These are phyloP conservation scores for Monoplex corrugatus DNA, from an alignment of 2,888 invertebrate genomes.

Conservation along the genomic window DNA sequence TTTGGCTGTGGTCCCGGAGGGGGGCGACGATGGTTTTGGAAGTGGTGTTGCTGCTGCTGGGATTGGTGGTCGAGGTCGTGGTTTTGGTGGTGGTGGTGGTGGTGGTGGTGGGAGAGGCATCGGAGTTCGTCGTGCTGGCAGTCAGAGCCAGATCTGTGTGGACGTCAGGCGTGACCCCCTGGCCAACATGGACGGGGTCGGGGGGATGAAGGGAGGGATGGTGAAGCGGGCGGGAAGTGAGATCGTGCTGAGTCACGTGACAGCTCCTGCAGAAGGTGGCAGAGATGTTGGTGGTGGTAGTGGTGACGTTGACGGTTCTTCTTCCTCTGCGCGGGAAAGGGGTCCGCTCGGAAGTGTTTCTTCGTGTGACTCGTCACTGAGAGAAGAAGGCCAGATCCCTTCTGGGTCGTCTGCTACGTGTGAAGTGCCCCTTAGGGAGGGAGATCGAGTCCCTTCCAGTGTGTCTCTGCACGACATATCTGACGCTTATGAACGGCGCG, in stretches of 20 bases:
- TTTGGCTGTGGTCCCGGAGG: not conserved
- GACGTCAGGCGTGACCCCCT: constrained; percentile 6
- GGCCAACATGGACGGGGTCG: too few species aligned
- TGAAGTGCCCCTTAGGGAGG: too few species aligned
- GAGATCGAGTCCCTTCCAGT: not conserved
- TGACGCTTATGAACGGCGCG: not conserved
- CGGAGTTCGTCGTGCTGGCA: constrained; percentile 30
- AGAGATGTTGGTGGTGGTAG: not conserved
- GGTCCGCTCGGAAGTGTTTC: too few species aligned
- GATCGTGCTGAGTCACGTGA: constrained; percentile 5
- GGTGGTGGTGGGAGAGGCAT: not conserved
- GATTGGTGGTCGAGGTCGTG: not conserved
- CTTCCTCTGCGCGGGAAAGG: too few species aligned
- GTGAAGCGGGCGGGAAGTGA: constrained; percentile 2
- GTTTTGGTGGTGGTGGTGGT: not conserved
- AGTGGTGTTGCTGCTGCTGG: too few species aligned
- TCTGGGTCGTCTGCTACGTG: too few species aligned
- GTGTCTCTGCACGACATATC: not conserved
- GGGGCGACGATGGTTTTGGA: not conserved
- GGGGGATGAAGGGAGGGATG: not conserved
- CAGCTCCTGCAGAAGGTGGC: not conserved
- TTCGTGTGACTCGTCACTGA: too few species aligned
- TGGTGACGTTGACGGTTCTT: not conserved
- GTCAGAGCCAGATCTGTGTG: constrained; percentile 30
- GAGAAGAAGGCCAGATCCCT: too few species aligned